phyloP scores from a whole-genome alignment of 2,113 vertebrate genomes.

The Mesocricetus auratus region DNA sequence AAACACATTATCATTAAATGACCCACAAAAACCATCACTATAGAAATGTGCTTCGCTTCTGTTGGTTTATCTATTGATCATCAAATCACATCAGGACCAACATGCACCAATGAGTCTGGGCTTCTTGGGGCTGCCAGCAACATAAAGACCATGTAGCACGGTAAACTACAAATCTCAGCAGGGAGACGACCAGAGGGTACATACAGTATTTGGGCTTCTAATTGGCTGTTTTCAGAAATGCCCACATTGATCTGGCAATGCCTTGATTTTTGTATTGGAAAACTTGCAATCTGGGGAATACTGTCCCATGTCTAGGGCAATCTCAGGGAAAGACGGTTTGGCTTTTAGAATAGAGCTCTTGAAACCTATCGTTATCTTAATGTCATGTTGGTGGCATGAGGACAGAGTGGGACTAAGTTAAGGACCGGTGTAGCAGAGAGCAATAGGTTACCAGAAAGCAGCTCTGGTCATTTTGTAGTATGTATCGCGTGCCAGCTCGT shows the following conservation, averaged over 20 bases:
- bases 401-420: not conserved
- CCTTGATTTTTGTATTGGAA: not conserved
- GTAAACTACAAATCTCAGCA: not conserved
- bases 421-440: not conserved
- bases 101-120: not conserved
- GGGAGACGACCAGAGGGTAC: not conserved
- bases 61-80: not conserved
- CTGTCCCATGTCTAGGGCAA: not conserved
- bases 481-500: not conserved
- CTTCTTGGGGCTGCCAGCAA: not conserved
- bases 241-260: not conserved
- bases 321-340: slow-evolving; percentile 7
- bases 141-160: not conserved
- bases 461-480: not conserved
- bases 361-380: not conserved
- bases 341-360: not conserved
- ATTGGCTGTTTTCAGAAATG: not conserved
- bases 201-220: not conserved
- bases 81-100: slow-evolving; percentile 7
- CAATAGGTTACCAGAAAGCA: too few relatives aligned
- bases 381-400: not conserved
- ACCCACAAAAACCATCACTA: not conserved
- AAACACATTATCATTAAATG: not conserved
- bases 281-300: not conserved
- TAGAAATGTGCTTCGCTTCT: slow-evolving; percentile 17